These are phyloP conservation scores for Forbesichthys agassizii DNA, from an alignment of 2,113 vertebrate species.

Conservation along the genomic window DNA sequence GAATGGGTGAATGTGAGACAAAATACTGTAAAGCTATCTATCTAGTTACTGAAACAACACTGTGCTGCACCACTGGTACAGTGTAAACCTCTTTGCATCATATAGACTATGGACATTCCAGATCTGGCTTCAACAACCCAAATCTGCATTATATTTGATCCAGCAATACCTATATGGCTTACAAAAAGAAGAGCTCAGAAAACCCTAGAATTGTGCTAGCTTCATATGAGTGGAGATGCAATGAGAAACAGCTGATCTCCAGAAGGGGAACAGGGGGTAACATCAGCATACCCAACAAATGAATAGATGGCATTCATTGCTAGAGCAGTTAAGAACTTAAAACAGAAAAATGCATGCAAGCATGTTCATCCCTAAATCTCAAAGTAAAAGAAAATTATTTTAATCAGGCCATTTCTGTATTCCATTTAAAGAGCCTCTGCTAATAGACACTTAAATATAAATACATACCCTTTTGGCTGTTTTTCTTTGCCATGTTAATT, in stretches of 20 bases:
- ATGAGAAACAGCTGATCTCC: conserved; percentile 20
- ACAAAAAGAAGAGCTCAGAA: not conserved
- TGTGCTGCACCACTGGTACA: not conserved
- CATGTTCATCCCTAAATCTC: conserved; percentile 12
- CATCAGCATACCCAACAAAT: conserved; percentile 3
- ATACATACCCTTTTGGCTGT: conserved; percentile 72
- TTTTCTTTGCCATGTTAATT: conserved; percentile 76
- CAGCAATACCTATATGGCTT: conserved; percentile 13
- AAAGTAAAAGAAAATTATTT: not conserved
- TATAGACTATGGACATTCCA: not conserved
- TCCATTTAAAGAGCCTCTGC: not conserved
- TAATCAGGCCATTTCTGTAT: not conserved
- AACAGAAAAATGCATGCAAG: no score
- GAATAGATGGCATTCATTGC: not conserved
- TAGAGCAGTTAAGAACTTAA: no score
- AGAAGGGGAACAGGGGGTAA: not conserved
- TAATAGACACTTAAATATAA: not conserved
- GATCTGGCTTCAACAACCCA: not conserved
- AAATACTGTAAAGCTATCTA: not conserved
- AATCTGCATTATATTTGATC: conserved; percentile 13
- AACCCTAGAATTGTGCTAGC: not conserved
- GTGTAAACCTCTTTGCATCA: not conserved
- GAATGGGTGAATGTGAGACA: no score
- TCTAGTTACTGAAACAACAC: not conserved
- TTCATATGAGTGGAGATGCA: not conserved